Evolutionary conservation across 1,140 invertebrate species (phyloP).

Genomic region (Eurosta solidaginis): DNA sequence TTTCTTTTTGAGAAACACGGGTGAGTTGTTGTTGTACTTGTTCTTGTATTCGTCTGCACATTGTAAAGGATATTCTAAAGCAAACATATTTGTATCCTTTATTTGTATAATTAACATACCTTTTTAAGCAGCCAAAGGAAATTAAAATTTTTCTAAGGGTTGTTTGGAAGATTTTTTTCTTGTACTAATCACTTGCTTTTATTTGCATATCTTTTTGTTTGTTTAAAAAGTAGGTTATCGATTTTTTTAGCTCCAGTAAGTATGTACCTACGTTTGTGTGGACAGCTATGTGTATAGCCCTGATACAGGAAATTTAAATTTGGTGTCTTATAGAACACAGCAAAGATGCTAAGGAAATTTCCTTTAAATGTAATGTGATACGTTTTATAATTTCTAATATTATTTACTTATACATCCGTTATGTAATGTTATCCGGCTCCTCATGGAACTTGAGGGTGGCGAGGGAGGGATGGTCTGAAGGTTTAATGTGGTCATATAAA

Average conservation of each 20-base stretch:
- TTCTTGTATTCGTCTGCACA: background rate
- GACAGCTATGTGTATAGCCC: background rate
- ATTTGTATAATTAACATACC: slow-evolving; percentile 20
- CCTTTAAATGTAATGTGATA: too few species aligned
- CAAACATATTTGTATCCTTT: background rate
- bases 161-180: background rate
- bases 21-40: background rate
- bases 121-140: background rate
- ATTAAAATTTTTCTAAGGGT: slow-evolving; percentile 16
- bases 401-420: too few species aligned
- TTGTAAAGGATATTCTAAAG: slow-evolving; percentile 9
- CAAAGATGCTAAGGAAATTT: background rate
- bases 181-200: background rate
- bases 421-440: too few species aligned
- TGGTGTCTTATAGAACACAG: background rate
- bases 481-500: too few species aligned
- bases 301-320: background rate
- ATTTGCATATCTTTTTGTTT: background rate
- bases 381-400: too few species aligned
- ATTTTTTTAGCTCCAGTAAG: too few species aligned
- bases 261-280: too few species aligned
- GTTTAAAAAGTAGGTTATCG: slow-evolving; percentile 18
- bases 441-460: too few species aligned
- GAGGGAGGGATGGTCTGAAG: too few species aligned
- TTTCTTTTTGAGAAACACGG: too few species aligned